Base-by-base conservation (phyloP, 2,113 vertebrate genomes). In the Platysteira castanea region DNA sequence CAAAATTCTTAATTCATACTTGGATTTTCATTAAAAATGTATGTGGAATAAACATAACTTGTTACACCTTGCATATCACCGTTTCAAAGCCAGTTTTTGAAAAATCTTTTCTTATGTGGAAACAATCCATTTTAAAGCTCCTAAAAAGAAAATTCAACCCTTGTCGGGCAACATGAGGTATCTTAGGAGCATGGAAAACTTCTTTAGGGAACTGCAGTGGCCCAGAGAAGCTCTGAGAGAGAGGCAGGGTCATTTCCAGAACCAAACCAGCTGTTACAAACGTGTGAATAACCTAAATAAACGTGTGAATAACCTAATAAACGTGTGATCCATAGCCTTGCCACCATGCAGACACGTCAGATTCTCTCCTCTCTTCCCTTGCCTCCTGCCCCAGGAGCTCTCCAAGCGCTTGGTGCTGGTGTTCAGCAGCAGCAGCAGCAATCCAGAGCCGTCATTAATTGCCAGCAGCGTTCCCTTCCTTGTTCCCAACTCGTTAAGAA, bases 301-400 rank as follows among this genome's bases (percentile, higher is more conserved):
- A n/a, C 7, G 2, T 1, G 6, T 20, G 30, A 35, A 52, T 49
- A 11, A 33, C 53, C 33, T 23, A n/a, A n/a, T n/a, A n/a, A n/a
- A n/a, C n/a, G n/a, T n/a, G n/a, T n/a, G 49, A n/a, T 14, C 39
- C 23, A 1, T 8, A 14, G 3, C 20, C 3, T 2, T 39, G 15
- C 57, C 15, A 10, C 10, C 3, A 3, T 27, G 18, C n/a, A 9
- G 22, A 5, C 23, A 12, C 4, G 3, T 3, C 14, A 12, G 11
- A 4, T 21, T 26, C 15, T 60, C 24, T 39, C 37, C 4, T n/a
- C 4, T 67, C 57, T 52, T 3, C 7, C 6, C 6, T 74, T 42
- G 6, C 11, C 19, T 33, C 1, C 2, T 46, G 8, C 24, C 71
- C 33, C 7, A 59, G 44, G 37, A 68, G 23, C 12, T 16, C 41